These are phyloP conservation scores for Pseudochirops cupreus DNA, from an alignment of 2,797 vertebrate genomes.

Conservation along the genomic window DNA sequence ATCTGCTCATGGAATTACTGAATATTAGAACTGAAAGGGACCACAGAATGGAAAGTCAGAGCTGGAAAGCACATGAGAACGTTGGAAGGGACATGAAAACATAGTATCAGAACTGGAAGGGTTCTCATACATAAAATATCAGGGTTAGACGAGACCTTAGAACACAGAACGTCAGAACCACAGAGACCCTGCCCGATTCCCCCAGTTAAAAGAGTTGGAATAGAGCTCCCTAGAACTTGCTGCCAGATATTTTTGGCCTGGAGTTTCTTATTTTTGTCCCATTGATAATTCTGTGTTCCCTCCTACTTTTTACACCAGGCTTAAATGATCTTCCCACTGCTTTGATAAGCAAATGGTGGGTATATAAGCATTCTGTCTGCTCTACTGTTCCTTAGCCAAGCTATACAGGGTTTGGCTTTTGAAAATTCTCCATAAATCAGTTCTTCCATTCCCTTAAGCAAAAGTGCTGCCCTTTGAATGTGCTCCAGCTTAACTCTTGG, in stretches of 20 bases:
- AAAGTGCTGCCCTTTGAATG: not conserved
- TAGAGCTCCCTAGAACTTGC: not conserved
- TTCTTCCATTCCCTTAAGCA: not conserved
- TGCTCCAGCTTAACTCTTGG: not conserved
- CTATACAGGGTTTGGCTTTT: not conserved
- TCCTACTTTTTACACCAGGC: not conserved
- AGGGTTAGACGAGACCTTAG: not conserved
- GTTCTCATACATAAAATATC: not conserved
- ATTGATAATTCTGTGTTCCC: not conserved
- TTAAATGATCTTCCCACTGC: not conserved
- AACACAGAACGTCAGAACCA: not conserved
- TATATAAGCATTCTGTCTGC: not conserved
- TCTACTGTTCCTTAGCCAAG: not conserved
- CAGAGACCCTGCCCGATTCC: not conserved
- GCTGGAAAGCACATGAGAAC: not conserved
- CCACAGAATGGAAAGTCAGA: not conserved
- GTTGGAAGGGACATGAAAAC: not conserved
- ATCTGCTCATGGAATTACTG: not conserved
- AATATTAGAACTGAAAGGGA: not conserved
- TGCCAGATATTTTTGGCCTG: not conserved
- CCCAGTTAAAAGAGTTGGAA: not conserved
- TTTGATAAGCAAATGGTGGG: not conserved
- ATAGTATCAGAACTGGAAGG: not conserved
- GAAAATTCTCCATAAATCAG: conserved; percentile 2
- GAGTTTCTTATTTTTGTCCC: not conserved